phyloP scores from a whole-genome alignment of 2,888 invertebrate genomes.

The Megaustenia siamemsis region DNA sequence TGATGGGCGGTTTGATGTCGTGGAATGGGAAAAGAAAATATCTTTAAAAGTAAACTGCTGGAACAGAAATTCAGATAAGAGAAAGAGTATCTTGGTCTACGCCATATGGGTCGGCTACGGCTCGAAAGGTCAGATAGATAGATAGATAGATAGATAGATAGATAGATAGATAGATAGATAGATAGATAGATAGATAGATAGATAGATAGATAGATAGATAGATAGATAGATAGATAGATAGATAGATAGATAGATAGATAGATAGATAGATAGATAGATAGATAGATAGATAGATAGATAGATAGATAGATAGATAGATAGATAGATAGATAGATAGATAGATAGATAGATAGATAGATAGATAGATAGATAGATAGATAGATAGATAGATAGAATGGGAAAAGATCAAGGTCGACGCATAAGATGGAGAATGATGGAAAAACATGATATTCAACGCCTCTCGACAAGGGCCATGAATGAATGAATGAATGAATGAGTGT shows the following conservation, averaged over 20 bases:
- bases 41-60: too few species aligned
- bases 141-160: conserved; percentile 25
- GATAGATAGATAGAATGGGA: background rate
- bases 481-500: background rate
- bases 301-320: background rate
- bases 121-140: too few species aligned
- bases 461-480: background rate
- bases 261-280: background rate
- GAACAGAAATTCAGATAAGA: too few species aligned
- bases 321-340: conserved; percentile 11
- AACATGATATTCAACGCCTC: too few species aligned
- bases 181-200: conserved; percentile 20
- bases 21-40: background rate
- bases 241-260: conserved; percentile 7
- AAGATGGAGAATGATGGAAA: background rate
- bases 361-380: conserved; percentile 1
- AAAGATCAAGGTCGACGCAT: background rate
- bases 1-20: too few species aligned
- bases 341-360: conserved; percentile 9
- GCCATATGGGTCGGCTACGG: too few species aligned
- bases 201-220: background rate
- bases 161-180: conserved; percentile 24
- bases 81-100: too few species aligned
- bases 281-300: background rate
- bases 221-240: background rate